Percentiles rank a stretch among this genome's conserved stretches.
These are phyloP conservation scores for Drosophila mettleri DNA, from an alignment of 2,888 invertebrate species.

Conservation along the genomic window DNA sequence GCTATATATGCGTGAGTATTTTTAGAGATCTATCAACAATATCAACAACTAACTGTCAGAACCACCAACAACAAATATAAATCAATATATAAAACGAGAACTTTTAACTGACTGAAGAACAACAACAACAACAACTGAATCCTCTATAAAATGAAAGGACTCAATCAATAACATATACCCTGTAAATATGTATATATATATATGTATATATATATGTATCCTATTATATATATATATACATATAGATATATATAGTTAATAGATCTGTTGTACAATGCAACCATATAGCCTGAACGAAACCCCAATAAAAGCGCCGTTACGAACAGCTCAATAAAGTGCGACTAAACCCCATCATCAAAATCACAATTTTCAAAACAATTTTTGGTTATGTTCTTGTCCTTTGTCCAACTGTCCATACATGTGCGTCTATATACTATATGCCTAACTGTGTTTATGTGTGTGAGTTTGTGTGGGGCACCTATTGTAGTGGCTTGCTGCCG, in stretches of 20 bases:
- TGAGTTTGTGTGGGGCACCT: constrained; percentile 6
- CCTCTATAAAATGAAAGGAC: constrained; percentile 1
- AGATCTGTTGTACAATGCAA: constrained; percentile 52
- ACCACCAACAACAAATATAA: constrained; percentile 46
- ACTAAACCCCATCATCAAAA: constrained; percentile 6
- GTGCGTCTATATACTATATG: constrained; percentile 18
- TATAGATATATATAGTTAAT: constrained; percentile 34
- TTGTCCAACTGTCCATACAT: constrained; percentile 32
- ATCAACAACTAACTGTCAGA: constrained; percentile 61
- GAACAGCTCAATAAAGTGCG: constrained; percentile 17
- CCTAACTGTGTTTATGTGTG: background rate
- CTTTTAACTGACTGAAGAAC: constrained; percentile 4
- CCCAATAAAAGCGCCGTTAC: constrained; percentile 11
- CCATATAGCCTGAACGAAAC: constrained; percentile 33
- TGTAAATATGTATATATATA: constrained; percentile 19
- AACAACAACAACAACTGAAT: constrained; percentile 15
- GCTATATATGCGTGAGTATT: constrained; percentile 98
- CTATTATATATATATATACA: constrained; percentile 7
- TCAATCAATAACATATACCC: constrained; percentile 21
- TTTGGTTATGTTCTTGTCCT: constrained; percentile 42
- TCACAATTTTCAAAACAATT: constrained; percentile 11
- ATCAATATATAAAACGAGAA: constrained; percentile 11
- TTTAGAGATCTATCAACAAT: constrained; percentile 77
- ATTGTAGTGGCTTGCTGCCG: background rate
- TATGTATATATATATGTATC: constrained; percentile 6